A percentile compares a stretch with the other conserved stretches of the same genome.
These are phyloP conservation scores for Ia io DNA, from an alignment of 2,113 vertebrate genomes.

Conservation along the genomic window DNA sequence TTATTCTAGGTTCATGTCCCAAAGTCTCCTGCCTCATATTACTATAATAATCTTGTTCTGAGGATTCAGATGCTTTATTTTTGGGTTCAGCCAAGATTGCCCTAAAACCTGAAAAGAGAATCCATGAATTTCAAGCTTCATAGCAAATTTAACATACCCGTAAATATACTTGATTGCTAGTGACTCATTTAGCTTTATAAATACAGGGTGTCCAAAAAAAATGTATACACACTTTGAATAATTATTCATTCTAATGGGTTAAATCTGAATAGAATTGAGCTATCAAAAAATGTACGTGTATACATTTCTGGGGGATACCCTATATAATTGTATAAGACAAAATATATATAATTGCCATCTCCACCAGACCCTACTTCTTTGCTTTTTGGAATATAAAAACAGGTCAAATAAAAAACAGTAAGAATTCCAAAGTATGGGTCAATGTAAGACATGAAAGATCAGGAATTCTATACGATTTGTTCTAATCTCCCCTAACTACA, in stretches of 20 bases:
- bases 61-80: constrained; percentile 82
- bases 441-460: neutral
- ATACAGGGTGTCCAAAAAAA: neutral
- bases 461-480: neutral
- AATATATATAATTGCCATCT: neutral
- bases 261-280: no score
- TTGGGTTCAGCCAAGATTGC: constrained; percentile 96
- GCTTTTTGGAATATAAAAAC: neutral
- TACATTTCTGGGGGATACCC: no score
- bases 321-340: neutral
- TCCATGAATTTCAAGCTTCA: constrained; percentile 10
- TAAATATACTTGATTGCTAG: neutral
- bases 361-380: neutral
- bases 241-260: no score
- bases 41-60: constrained; percentile 86
- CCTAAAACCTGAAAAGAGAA: constrained; percentile 88
- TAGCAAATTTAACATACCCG: neutral
- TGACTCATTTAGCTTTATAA: constrained; percentile 18
- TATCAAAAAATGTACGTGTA: no score
- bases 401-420: neutral
- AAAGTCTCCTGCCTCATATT: constrained; percentile 82
- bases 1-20: constrained; percentile 80
- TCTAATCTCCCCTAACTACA: neutral
- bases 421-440: neutral
- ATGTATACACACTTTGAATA: no score